Evolutionary conservation across 2,113 vertebrate genomes (phyloP), one percentile per base, ranked within the genome.

Genomic region (Pelmatolapia mariae): DNA sequence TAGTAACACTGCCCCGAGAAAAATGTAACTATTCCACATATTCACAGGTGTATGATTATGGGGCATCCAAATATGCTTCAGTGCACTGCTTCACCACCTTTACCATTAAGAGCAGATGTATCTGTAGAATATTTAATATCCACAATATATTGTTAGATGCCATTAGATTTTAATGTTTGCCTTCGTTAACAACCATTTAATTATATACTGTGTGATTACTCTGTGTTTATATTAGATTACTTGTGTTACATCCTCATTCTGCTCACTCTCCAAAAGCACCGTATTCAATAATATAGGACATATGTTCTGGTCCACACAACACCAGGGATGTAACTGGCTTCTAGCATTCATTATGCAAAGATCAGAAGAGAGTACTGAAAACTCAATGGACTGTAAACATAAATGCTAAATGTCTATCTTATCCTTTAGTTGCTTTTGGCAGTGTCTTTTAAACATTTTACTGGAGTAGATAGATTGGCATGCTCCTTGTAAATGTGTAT

Each of bases 401-500:
- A 26, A 81, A 81, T 16, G 12, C 52, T 76, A 40, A 80, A 71
- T 9, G 38, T 54, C 15, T 16, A 13, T 54, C 50, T 56, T 71
- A 83, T 52, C 86, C 84, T 57, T 82, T 81, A 78, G 84, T 61
- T 91, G 86, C 83, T 78, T 50, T 38, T 22, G 9, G 22, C 9
- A 29, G 36, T 83, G 33, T 18, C 89, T 80, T 66, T 81, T 82
- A 52, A 85, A 87, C 80, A 36, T 85, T 63, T 83, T 11, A 66
- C 50, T 29, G 1, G 85, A 87, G 73, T 83, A 87, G 92, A 91
- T 83, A 90, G 83, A 89, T 79, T 66, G 80, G 84, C 56, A 43
- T 86, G 91, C 82, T 84, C 33, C 79, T 87, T 89, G 86, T 90
- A 90, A 91, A 91, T 81, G n/a, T 26, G 47, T 91, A 94, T 95